A percentile compares a stretch with the other conserved stretches of the same genome.
phyloP scores from a whole-genome alignment of 1,140 invertebrate genomes.

The Drosophila miranda region DNA sequence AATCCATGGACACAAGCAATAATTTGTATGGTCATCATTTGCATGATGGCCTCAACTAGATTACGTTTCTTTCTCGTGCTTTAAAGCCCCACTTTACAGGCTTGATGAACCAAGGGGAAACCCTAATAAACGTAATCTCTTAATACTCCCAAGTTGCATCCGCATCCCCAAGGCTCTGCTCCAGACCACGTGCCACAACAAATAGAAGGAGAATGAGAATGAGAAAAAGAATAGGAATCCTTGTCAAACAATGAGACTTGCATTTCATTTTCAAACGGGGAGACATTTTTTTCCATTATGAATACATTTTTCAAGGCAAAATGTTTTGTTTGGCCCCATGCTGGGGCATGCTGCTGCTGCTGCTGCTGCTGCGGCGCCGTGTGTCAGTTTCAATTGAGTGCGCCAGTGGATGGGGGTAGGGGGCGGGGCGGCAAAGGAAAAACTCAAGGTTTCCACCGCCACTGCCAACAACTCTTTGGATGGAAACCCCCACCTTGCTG shows the following conservation, averaged over 20 bases:
- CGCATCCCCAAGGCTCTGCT: slow-evolving; percentile 2
- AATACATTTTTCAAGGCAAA: slow-evolving; percentile 59
- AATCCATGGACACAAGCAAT: too few species aligned
- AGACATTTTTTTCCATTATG: slow-evolving; percentile 41
- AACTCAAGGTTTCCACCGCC: slow-evolving; percentile 41
- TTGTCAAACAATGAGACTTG: slow-evolving; percentile 30
- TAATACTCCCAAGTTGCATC: neutral
- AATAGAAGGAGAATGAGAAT: neutral
- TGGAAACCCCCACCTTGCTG: slow-evolving; percentile 8
- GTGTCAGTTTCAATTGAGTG: slow-evolving; percentile 60
- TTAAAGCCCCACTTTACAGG: neutral
- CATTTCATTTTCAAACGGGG: slow-evolving; percentile 50
- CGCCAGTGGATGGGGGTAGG: slow-evolving; percentile 9
- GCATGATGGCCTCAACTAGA: too few species aligned
- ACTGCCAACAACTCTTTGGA: slow-evolving; percentile 34
- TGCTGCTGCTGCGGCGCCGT: slow-evolving; percentile 24
- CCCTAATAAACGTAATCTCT: slow-evolving; percentile 3
- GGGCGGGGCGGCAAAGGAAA: slow-evolving; percentile 14
- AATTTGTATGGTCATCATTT: too few species aligned
- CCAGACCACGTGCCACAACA: slow-evolving; percentile 12
- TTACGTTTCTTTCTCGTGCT: neutral
- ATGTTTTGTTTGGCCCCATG: slow-evolving; percentile 19
- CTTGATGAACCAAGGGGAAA: slow-evolving; percentile 2
- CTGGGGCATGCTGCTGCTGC: slow-evolving; percentile 5
- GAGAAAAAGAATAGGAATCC: neutral